Evolutionary conservation across 23 tunicate genomes (phyloP).

Genomic region (Aplidium turbinatum): DNA sequence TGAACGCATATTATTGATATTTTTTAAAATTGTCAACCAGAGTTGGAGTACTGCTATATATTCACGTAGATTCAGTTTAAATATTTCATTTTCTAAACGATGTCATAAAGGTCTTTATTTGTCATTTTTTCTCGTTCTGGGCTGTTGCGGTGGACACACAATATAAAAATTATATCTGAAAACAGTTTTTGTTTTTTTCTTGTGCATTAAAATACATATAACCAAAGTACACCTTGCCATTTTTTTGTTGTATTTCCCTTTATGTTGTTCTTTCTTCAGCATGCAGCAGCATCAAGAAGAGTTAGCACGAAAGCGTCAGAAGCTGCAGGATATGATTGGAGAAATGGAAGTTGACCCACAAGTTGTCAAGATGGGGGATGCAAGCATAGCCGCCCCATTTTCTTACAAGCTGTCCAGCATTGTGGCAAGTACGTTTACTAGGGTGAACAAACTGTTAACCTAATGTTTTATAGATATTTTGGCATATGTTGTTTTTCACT

Average conservation of each 20-base stretch:
- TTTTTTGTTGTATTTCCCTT: neutral
- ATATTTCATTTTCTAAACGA: too few relatives aligned
- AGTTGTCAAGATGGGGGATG: conserved; percentile 95
- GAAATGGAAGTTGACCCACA: conserved; percentile 86
- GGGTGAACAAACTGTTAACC: neutral
- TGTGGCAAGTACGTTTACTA: conserved; percentile 56
- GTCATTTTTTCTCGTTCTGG: too few relatives aligned
- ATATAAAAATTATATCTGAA: too few relatives aligned
- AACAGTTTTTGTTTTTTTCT: too few relatives aligned
- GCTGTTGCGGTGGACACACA: too few relatives aligned
- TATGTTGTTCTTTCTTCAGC: neutral
- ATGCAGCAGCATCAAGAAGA: conserved; percentile 28
- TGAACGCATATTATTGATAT: too few relatives aligned
- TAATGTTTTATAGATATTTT: neutral
- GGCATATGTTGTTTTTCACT: neutral
- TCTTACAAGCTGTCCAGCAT: conserved; percentile 90
- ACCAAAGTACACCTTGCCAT: too few relatives aligned
- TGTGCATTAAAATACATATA: too few relatives aligned
- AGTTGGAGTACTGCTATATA: too few relatives aligned
- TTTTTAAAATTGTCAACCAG: too few relatives aligned
- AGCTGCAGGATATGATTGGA: conserved; percentile 63
- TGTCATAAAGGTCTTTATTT: too few relatives aligned
- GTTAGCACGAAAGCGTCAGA: conserved; percentile 28
- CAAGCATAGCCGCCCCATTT: conserved; percentile 97
- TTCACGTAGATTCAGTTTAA: too few relatives aligned